Evolutionary conservation across 2,888 invertebrate genomes (phyloP), one percentile per base, ranked within the genome.

Genomic region (Alviniconcha strummeri): DNA sequence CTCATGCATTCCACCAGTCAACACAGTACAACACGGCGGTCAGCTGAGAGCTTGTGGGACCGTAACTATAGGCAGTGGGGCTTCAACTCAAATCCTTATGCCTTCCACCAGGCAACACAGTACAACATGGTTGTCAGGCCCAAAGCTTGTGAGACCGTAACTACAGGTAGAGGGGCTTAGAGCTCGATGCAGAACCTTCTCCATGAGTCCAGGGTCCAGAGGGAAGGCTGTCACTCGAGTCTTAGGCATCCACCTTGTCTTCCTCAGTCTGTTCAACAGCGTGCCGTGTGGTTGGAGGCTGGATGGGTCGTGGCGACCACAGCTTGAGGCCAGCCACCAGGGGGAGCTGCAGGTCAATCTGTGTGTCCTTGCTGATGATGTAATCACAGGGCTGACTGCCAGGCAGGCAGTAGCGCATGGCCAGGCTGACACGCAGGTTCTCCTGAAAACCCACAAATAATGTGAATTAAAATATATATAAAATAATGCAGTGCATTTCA

Each of bases 251-350:
- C 7, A 7, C 19, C 64, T 78, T 83, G 19, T 80, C 81, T 13
- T 82, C 82, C 17, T 84, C 84, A 8, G 80, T 80, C 57, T 79
- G 80, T 74, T 85, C 82, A 52, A 84, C 82, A 36, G 84, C 82
- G 9, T 60, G 74, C 67, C 80, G 64, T 15, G 17, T 15, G 11
- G 56, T 64, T 4, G 36, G 72, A 54, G 64, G 74, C n/a, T 81
- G 74, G 9, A 60, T 13, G 1, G 75, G 82, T 57, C 82, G 71
- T 9, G 84, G 82, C 36, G 57, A 57, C 87, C 86, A 87, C 60
- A 87, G 67, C 71, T 84, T 71, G 17, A 87, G 83, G 1, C 64
- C 19, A 13, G 87, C 84, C 52, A 87, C 85, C 52, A 87, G 83
- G 57, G 87, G 87, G 17, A 83, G 74, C 17, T 84, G 86, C 8